Evolutionary conservation across 2,113 vertebrate species (phyloP).

Genomic region (Rousettus leschenaultii): DNA sequence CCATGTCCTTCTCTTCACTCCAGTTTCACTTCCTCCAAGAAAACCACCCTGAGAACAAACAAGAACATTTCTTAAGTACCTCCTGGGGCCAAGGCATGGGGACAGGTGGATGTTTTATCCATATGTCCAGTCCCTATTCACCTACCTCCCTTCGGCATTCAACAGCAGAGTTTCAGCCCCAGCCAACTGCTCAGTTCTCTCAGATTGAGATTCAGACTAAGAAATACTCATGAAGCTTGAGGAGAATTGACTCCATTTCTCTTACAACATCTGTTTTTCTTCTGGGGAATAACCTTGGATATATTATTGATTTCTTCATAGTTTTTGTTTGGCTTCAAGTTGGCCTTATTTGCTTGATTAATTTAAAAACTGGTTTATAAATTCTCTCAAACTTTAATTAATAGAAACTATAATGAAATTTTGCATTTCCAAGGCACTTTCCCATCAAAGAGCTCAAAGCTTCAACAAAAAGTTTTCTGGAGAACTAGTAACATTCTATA

Average conservation of each 20-base stretch:
- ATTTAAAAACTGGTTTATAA: not conserved
- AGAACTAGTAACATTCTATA: not conserved
- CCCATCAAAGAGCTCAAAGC: conserved; percentile 3
- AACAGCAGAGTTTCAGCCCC: not conserved
- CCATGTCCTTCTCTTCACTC: not conserved
- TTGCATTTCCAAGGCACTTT: not conserved
- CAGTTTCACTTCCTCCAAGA: not conserved
- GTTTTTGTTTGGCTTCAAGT: conserved; percentile 25
- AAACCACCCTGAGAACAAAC: not conserved
- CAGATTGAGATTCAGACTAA: not conserved
- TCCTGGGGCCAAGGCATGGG: not conserved
- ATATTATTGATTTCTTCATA: not conserved
- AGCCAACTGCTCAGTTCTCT: not conserved
- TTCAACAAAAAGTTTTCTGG: not conserved
- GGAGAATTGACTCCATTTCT: not conserved
- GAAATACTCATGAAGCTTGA: conserved; percentile 4
- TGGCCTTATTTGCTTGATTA: not conserved
- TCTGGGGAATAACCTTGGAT: not conserved
- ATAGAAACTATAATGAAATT: not conserved
- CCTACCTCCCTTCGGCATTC: not conserved
- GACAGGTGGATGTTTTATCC: not conserved
- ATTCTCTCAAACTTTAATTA: not conserved
- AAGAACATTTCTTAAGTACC: not conserved
- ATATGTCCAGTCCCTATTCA: not conserved
- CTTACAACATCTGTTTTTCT: not conserved